These are phyloP conservation scores for Macquaria ambigua DNA, from an alignment of 2,113 vertebrate species.

Conservation along the genomic window DNA sequence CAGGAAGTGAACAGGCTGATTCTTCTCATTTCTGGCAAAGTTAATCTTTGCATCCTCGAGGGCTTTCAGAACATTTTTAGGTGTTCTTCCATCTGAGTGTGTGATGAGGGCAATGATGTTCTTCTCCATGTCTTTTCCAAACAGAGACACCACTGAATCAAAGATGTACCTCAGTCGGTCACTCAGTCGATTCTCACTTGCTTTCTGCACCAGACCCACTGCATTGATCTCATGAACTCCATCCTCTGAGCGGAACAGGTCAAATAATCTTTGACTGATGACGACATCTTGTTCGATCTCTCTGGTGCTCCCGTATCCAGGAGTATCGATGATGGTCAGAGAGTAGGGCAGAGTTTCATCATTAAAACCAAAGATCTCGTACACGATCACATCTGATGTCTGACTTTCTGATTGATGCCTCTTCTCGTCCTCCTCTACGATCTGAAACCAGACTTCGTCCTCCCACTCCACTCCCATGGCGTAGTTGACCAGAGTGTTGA, in stretches of 20 bases:
- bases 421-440: not conserved
- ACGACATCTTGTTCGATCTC: not conserved
- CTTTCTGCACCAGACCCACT: conserved; percentile 49
- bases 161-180: conserved; percentile 24
- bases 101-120: conserved; percentile 21
- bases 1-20: conserved; percentile 16
- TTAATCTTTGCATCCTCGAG: not conserved
- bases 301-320: not conserved
- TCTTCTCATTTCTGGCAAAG: not conserved
- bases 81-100: not conserved
- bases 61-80: not conserved
- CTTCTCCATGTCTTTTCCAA: conserved; percentile 35
- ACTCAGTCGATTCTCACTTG: conserved; percentile 1
- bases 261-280: not conserved
- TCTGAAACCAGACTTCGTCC: conserved; percentile 42
- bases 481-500: conserved; percentile 35
- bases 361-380: conserved; percentile 41
- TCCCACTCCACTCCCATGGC: conserved; percentile 27
- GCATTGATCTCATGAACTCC: conserved; percentile 29
- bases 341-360: conserved; percentile 26
- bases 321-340: conserved; percentile 45
- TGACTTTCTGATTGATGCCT: not conserved
- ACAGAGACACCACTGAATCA: conserved; percentile 30
- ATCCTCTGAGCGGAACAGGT: not conserved
- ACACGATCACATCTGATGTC: conserved; percentile 48